phyloP scores from a whole-genome alignment of 1,140 invertebrate species.

The Hycleus phaleratus region DNA sequence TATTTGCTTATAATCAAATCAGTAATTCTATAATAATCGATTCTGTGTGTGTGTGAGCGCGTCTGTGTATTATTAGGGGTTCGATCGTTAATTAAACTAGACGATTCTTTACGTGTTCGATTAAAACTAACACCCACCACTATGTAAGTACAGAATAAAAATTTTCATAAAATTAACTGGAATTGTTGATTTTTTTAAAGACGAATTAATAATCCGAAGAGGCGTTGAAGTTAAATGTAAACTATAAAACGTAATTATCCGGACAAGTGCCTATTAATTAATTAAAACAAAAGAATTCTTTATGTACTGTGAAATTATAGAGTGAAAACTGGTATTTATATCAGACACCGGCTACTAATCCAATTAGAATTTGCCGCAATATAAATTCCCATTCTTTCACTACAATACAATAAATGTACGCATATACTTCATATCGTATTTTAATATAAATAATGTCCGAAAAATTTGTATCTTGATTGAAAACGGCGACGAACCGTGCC shows the following conservation, averaged over 20 bases:
- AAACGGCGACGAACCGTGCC: slow-evolving; percentile 19
- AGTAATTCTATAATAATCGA: background rate
- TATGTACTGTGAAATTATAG: slow-evolving; percentile 21
- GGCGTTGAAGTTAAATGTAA: slow-evolving; percentile 18
- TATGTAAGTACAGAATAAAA: too few species aligned
- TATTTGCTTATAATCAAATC: slow-evolving; percentile 8
- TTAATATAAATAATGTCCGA: background rate
- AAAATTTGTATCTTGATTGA: slow-evolving; percentile 8
- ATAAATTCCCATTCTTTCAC: too few species aligned
- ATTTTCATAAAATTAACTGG: too few species aligned
- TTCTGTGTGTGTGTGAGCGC: too few species aligned
- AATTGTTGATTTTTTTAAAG: too few species aligned
- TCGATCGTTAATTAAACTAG: too few species aligned
- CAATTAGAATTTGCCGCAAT: slow-evolving; percentile 14
- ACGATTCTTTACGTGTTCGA: too few species aligned
- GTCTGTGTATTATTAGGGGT: too few species aligned
- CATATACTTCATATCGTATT: background rate
- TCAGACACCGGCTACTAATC: slow-evolving; percentile 4
- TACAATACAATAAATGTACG: too few species aligned
- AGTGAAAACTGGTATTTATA: slow-evolving; percentile 15
- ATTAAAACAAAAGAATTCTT: slow-evolving; percentile 19
- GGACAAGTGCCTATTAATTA: slow-evolving; percentile 20
- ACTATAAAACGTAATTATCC: slow-evolving; percentile 18
- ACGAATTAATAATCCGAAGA: background rate
- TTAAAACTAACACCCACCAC: too few species aligned